These are phyloP conservation scores for Hyperoplus lanceolatus DNA, from an alignment of 2,797 vertebrate genomes.

Conservation along the genomic window DNA sequence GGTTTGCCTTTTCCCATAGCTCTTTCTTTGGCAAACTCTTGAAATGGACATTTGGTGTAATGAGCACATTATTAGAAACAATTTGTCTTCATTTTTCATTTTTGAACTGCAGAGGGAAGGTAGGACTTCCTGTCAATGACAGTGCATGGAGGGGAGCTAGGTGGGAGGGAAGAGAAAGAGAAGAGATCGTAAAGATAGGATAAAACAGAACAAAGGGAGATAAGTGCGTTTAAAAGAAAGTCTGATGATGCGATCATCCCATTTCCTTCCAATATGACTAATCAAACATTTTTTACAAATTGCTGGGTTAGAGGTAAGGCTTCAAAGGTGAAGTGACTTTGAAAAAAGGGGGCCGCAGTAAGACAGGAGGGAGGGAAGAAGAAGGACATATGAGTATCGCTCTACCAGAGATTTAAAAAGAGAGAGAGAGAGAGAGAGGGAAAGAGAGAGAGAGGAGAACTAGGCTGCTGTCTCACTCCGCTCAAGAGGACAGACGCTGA, in stretches of 20 bases:
- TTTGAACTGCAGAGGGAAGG: slow-evolving; percentile 51
- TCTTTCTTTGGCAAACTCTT: slow-evolving; percentile 20
- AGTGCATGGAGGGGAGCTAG: slow-evolving; percentile 28
- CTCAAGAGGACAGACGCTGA: slow-evolving; percentile 35
- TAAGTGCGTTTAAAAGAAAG: slow-evolving; percentile 6
- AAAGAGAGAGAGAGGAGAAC: slow-evolving; percentile 14
- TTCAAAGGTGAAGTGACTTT: slow-evolving; percentile 14
- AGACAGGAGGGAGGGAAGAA: neutral
- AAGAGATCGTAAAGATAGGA: neutral
- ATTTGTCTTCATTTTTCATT: slow-evolving; percentile 68
- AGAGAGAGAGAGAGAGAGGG: slow-evolving; percentile 3
- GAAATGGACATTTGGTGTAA: slow-evolving; percentile 54
- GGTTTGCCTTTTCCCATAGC: slow-evolving; percentile 3
- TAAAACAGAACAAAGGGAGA: slow-evolving; percentile 1
- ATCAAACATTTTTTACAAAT: slow-evolving; percentile 57
- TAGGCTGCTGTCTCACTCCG: slow-evolving; percentile 9
- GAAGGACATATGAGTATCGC: neutral
- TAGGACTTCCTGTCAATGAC: slow-evolving; percentile 55
- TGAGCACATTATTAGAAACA: slow-evolving; percentile 57
- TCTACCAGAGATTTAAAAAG: neutral
- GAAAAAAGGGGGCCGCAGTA: slow-evolving; percentile 17
- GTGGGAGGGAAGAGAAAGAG: slow-evolving; percentile 11
- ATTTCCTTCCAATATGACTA: slow-evolving; percentile 50
- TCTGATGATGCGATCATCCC: slow-evolving; percentile 44
- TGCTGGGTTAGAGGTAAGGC: slow-evolving; percentile 45